Percentiles rank a stretch among this genome's conserved stretches.
Conservation (phyloP, 2,113 vertebrate species). For the Halcyon senegalensis region DNA sequence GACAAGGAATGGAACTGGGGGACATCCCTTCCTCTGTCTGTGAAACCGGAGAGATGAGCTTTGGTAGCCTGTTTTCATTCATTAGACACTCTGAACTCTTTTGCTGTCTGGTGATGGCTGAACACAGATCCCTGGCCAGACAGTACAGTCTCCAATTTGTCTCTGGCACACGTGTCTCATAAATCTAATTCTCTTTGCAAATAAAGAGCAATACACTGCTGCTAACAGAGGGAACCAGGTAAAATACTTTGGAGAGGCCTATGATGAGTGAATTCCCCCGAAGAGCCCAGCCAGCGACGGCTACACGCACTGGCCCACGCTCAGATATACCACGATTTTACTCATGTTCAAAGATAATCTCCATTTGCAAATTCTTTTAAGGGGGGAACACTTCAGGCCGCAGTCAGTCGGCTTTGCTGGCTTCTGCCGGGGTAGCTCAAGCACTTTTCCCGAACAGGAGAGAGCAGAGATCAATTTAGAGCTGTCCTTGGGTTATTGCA, state of each 20-base stretch:
- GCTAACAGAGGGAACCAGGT: neutral
- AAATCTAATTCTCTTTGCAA: neutral
- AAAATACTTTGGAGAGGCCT: neutral
- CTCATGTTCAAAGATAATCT: neutral
- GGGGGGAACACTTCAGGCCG: neutral
- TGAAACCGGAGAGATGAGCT: neutral
- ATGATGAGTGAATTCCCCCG: neutral
- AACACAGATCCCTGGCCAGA: neutral
- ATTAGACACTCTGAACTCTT: neutral
- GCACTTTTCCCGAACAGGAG: neutral
- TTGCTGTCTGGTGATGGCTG: neutral
- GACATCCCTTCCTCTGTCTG: neutral
- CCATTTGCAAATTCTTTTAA: neutral
- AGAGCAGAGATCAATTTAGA: neutral
- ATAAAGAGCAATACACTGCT: neutral
- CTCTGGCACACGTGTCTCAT: neutral
- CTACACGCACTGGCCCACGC: neutral
- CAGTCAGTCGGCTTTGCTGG: neutral
- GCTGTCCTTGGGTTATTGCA: neutral
- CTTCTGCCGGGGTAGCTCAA: neutral
- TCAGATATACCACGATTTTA: neutral
- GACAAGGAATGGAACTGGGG: neutral
- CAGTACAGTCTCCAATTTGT: neutral
- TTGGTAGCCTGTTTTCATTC: neutral
- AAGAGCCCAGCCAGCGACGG: neutral